Evolutionary conservation across 2,113 vertebrate genomes (phyloP).

Genomic region (Cisticola juncidis): DNA sequence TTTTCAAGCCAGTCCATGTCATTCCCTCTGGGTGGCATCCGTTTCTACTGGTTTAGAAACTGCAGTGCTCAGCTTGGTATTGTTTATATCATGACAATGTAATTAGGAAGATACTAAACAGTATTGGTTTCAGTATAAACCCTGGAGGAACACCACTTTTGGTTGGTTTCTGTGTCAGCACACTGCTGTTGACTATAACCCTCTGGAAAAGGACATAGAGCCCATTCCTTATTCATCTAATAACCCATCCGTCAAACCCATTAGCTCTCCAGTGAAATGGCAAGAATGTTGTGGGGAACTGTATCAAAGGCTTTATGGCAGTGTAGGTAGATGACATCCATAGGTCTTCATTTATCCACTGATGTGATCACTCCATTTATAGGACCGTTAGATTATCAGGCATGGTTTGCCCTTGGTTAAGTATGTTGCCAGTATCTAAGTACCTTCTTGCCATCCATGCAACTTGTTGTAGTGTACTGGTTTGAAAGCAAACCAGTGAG

Average conservation of each 20-base stretch:
- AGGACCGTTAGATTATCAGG: not conserved
- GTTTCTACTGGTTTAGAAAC: not conserved
- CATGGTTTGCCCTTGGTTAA: not conserved
- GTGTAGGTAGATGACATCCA: not conserved
- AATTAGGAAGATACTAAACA: not conserved
- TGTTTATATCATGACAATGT: not conserved
- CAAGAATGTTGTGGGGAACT: not conserved
- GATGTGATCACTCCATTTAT: not conserved
- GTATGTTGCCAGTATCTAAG: not conserved
- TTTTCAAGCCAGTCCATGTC: rapidly evolving
- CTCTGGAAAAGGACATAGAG: not conserved
- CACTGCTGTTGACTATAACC: not conserved
- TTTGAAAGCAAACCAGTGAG: not conserved
- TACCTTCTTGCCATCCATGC: not conserved
- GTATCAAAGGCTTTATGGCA: not conserved
- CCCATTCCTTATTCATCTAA: not conserved
- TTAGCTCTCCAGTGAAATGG: not conserved
- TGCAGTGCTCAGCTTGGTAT: not conserved
- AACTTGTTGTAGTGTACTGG: not conserved
- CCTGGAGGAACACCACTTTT: rapidly evolving
- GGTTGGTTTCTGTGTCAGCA: not conserved
- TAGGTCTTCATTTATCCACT: not conserved
- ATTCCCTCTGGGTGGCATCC: not conserved
- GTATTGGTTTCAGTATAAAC: not conserved
- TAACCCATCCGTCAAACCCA: not conserved